Base-by-base conservation (phyloP, 2,113 vertebrate genomes). In the Prinia subflava region DNA sequence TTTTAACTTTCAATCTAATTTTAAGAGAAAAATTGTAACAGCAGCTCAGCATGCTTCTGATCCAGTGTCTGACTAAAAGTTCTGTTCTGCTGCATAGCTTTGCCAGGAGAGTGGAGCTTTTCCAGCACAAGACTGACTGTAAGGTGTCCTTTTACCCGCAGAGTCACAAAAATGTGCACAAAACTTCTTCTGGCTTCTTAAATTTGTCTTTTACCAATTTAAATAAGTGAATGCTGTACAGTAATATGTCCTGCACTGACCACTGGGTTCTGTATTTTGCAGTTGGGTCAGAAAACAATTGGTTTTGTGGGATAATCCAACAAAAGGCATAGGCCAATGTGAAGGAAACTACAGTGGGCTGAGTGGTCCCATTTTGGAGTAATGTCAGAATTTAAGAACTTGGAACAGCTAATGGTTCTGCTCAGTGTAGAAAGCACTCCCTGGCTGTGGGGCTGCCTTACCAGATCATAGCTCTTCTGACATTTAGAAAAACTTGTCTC, bases 191-290 rank as follows among this genome's bases (percentile, higher is more conserved):
- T 37, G 71, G 39, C n/a, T 42, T 79, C 75, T 91, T 42, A 37
- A 0, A 35, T 57, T 79, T 62, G 67, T 95, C 39, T 69, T 93
- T 92, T 89, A 39, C n/a, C 56, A 19, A 10, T 83, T 92, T 79
- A 56, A 89, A 59, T 90, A 87, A 97, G 24, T 92, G 85, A 67
- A 31, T 31, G 10, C 56, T 56, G 52, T 53, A 10, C 28, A 31
- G 9, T 57, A 33, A 41, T 44, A n/a, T 13, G 16, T 92, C 69
- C 84, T 90, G 30, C 53, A 5, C 56, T 91, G 79, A 85, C 83
- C 79, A 30, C 90, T 83, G 74, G 31, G 27, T 88, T 95, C 57
- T 94, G 89, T 83, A 22, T 92, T 96, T 89, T 90, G 80, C 85
- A 88, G 52, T 9, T 95, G 83, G 55, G 75, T 94, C 74, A 83